Conservation (phyloP, 2,113 vertebrate species). For the Salvelinus fontinalis region DNA sequence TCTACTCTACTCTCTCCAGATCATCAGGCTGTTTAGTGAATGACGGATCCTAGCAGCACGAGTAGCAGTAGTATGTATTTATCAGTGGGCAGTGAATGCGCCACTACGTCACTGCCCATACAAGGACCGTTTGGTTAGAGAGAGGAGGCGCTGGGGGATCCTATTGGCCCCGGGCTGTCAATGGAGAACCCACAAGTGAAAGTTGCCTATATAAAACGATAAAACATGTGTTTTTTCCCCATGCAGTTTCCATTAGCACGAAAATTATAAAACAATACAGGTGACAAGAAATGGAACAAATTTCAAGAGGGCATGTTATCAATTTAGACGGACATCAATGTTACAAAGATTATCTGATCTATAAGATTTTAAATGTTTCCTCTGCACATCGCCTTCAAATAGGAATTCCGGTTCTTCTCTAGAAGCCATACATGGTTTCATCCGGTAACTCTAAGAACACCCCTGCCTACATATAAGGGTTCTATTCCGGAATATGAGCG, state of each 20-base stretch:
- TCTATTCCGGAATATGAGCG: slow-evolving; percentile 84
- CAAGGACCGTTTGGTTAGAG: slow-evolving; percentile 79
- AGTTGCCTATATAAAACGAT: slow-evolving; percentile 36
- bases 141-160: slow-evolving; percentile 54
- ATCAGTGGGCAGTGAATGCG: slow-evolving; percentile 81
- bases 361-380: neutral
- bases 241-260: neutral
- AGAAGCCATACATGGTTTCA: slow-evolving; percentile 87
- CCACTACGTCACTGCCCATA: slow-evolving; percentile 90
- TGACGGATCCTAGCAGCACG: slow-evolving; percentile 74
- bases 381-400: slow-evolving; percentile 7
- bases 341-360: neutral
- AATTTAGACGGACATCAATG: neutral
- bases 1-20: neutral
- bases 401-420: slow-evolving; percentile 82
- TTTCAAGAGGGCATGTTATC: slow-evolving; percentile 49
- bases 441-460: slow-evolving; percentile 77
- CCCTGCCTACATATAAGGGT: slow-evolving; percentile 80
- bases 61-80: slow-evolving; percentile 81
- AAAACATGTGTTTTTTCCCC: slow-evolving; percentile 37
- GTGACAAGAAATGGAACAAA: slow-evolving; percentile 6
- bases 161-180: slow-evolving; percentile 74
- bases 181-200: slow-evolving; percentile 65
- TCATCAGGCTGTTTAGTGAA: slow-evolving; percentile 73
- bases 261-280: neutral